Percentiles rank a stretch among this genome's conserved stretches.
Conservation (phyloP, 64 coral and sea anemone species). For the Actinia equina region DNA sequence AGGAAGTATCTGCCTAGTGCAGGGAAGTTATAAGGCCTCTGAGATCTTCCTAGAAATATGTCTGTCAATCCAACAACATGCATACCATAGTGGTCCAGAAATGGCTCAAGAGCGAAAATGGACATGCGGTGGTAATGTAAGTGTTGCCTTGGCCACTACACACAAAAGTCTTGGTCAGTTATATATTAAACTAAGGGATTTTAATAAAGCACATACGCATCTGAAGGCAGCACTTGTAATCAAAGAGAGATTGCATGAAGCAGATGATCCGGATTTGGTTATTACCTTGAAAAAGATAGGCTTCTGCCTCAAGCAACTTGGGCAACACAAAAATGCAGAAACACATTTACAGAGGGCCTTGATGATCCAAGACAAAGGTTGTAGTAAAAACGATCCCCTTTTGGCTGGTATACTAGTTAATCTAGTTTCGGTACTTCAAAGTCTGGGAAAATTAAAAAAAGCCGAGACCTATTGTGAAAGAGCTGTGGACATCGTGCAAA, state of each 20-base stretch:
- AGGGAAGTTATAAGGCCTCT: not conserved
- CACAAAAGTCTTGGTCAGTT: not conserved
- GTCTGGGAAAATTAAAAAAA: constrained; percentile 1
- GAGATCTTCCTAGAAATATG: not conserved
- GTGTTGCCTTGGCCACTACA: not conserved
- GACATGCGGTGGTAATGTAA: not conserved
- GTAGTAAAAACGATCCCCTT: not conserved
- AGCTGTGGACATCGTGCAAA: not conserved
- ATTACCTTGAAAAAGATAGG: not conserved
- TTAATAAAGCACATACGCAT: not conserved
- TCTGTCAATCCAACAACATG: not conserved
- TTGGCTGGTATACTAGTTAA: not conserved
- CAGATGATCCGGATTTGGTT: not conserved
- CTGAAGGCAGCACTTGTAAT: constrained; percentile 1
- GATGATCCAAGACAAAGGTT: not conserved
- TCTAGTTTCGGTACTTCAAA: not conserved
- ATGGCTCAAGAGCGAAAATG: not conserved
- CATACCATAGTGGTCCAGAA: not conserved
- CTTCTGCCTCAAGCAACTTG: not conserved
- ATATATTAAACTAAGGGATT: not conserved
- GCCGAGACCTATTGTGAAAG: constrained; percentile 21
- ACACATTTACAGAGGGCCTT: not conserved
- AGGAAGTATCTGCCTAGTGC: not conserved
- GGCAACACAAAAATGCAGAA: not conserved
- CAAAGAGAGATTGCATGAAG: not conserved